These are phyloP conservation scores for Aphelenchoides avenae DNA, from an alignment of 1,140 invertebrate species.

Conservation along the genomic window DNA sequence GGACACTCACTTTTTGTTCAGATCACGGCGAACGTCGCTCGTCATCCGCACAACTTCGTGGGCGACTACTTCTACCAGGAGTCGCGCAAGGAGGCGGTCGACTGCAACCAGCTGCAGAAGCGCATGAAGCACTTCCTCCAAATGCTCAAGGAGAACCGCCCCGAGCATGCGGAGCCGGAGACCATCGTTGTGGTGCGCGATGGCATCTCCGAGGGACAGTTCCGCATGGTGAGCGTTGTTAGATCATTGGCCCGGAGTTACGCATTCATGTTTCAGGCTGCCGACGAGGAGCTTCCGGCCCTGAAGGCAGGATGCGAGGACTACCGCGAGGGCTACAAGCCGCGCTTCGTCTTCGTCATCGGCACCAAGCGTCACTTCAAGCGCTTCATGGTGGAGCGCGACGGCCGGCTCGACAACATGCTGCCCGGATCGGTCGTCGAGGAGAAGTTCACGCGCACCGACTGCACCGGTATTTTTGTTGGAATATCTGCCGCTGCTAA, in stretches of 20 bases:
- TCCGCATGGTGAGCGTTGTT: conserved; percentile 3
- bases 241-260: too few relatives aligned
- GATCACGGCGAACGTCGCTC: conserved; percentile 1
- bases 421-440: conserved; percentile 22
- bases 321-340: neutral
- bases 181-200: conserved; percentile 9
- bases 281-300: conserved; percentile 14
- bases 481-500: too few relatives aligned
- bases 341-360: conserved; percentile 24
- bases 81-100: conserved; percentile 6
- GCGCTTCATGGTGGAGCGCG: conserved; percentile 5
- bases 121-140: conserved; percentile 10
- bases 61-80: conserved; percentile 19
- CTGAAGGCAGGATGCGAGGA: conserved; percentile 4
- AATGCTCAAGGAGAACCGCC: conserved; percentile 13
- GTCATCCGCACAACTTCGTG: conserved; percentile 5
- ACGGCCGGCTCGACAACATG: conserved; percentile 9
- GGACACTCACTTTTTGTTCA: neutral
- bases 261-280: conserved; percentile 10
- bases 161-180: neutral
- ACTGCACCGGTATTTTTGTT: too few relatives aligned
- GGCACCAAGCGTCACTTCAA: conserved; percentile 27
- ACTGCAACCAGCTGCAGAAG: conserved; percentile 11
- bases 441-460: conserved; percentile 12
- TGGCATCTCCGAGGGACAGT: conserved; percentile 14